Evolutionary conservation across 2,797 vertebrate species (phyloP).

Genomic region (Chrosomus eos): DNA sequence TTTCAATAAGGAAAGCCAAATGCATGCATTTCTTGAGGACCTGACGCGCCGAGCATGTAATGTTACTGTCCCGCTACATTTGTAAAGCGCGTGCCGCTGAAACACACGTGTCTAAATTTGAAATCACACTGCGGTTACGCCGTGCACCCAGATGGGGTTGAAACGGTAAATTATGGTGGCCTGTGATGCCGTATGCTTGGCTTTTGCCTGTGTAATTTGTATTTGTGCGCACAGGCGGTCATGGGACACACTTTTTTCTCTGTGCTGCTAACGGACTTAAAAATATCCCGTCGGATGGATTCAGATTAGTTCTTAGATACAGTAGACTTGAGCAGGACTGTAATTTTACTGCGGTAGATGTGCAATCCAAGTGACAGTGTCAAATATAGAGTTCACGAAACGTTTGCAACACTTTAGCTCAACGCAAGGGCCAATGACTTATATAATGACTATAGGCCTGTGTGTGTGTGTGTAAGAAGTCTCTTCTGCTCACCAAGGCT

Average conservation of each 20-base stretch:
- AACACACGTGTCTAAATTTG: constrained; percentile 62
- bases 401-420: background rate
- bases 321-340: constrained; percentile 55
- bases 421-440: background rate
- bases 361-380: constrained; percentile 49
- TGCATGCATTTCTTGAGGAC: constrained; percentile 3
- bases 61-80: constrained; percentile 54
- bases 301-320: constrained; percentile 62
- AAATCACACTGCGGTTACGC: constrained; percentile 52
- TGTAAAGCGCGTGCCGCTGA: constrained; percentile 47
- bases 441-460: no score
- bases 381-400: constrained; percentile 42
- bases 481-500: no score
- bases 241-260: constrained; percentile 58
- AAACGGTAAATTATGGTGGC: constrained; percentile 71
- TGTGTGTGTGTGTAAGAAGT: no score
- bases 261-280: constrained; percentile 45
- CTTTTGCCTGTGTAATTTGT: constrained; percentile 55
- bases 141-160: constrained; percentile 58
- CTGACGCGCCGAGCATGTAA: constrained; percentile 55
- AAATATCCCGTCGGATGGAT: constrained; percentile 51
- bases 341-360: constrained; percentile 62
- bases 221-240: constrained; percentile 39
- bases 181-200: constrained; percentile 63
- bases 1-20: constrained; percentile 33